A percentile compares a stretch with the other conserved stretches of the same genome.
These are phyloP conservation scores for Microplitis demolitor DNA, from an alignment of 1,140 invertebrate species.

Conservation along the genomic window DNA sequence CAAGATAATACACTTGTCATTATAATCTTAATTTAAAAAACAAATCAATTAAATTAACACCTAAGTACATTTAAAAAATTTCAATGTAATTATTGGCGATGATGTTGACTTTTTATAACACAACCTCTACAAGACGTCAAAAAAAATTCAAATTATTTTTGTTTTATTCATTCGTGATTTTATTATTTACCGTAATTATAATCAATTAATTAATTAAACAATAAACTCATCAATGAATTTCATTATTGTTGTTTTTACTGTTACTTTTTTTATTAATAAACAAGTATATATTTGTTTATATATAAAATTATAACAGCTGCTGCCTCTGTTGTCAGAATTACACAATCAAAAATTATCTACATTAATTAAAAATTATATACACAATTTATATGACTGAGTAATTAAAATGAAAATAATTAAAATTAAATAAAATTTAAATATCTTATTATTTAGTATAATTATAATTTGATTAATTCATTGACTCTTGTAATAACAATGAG, in stretches of 20 bases:
- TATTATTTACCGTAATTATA: too few species aligned
- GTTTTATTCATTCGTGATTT: too few species aligned
- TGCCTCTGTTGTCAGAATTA: not conserved
- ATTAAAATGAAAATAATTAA: too few species aligned
- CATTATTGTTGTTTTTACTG: not conserved
- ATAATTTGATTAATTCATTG: too few species aligned
- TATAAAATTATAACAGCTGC: not conserved
- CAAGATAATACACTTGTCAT: constrained; percentile 51
- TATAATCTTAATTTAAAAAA: not conserved
- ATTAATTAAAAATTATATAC: too few species aligned
- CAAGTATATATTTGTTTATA: not conserved
- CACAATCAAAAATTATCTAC: not conserved
- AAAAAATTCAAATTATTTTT: too few species aligned
- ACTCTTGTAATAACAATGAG: too few species aligned
- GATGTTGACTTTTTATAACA: not conserved
- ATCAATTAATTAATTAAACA: too few species aligned
- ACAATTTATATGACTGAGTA: too few species aligned
- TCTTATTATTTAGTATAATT: too few species aligned
- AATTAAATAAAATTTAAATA: too few species aligned
- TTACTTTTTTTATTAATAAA: not conserved
- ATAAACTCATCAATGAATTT: not conserved
- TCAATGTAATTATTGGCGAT: not conserved
- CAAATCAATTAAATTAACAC: not conserved
- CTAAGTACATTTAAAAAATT: not conserved
- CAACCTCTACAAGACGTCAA: too few species aligned